Base-by-base conservation (phyloP, 2,113 vertebrate species). In the Pavo muticus region DNA sequence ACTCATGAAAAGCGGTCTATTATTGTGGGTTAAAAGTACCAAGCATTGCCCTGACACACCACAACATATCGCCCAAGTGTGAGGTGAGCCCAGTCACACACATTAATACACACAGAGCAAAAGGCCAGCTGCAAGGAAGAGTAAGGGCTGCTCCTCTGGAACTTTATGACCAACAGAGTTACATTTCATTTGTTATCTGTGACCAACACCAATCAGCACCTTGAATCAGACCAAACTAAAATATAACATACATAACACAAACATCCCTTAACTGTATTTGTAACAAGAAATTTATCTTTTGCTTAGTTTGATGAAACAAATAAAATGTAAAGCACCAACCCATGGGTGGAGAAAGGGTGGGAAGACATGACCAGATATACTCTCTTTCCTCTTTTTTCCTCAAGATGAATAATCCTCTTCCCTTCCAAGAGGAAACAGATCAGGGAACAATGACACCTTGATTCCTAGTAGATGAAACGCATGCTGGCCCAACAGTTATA, bases 241-340 rank as follows among this genome's bases (percentile, higher is more conserved):
- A 10, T 37, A 52, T 48, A 72, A 71, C 5, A 59, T 9, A 81
- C 24, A 70, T 23, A 65, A 21, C 8, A 27, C 9, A 32, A 15
- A 10, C 72, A 29, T 39, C 14, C n/a, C 25, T 60, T 73, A 71
- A 57, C 50, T 86, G 32, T 32, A 61, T 42, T 42, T 77, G 73
- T 47, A 80, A 11, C 29, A 71, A 67, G 13, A 3, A 71, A 83
- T 73, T 83, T 1, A 68, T 24, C 27, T 75, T 59, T 73, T n/a
- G 45, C 18, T 48, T 76, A n/a, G 47, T 84, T 85, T 91, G n/a
- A 54, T 48, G 54, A 87, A 79, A 79, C 47, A 52, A 91, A 81
- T 39, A 50, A 76, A 65, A 87, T 13, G 71, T 0, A 80, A 6
- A 65, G 20, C 79, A 80, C 32, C 39, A 80, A 57, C 10, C 20